These are phyloP conservation scores for Malachius bipustulatus DNA, from an alignment of 2,888 invertebrate genomes.

Conservation along the genomic window DNA sequence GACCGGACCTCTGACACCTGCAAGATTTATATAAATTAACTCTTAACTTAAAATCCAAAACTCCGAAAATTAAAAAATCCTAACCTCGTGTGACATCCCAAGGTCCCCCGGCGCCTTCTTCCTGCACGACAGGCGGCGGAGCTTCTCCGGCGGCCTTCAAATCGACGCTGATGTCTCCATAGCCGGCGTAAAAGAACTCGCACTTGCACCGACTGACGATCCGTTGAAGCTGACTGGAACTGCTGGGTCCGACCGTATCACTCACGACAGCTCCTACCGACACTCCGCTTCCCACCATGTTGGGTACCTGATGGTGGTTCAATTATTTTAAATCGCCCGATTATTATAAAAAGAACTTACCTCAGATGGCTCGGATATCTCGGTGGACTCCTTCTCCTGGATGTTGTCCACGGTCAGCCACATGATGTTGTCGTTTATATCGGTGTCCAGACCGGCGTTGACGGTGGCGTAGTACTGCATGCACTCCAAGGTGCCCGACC, in stretches of 20 bases:
- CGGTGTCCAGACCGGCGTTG: constrained; percentile 64
- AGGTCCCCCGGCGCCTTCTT: constrained; percentile 54
- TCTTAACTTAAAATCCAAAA: too few species aligned
- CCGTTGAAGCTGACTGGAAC: constrained; percentile 65
- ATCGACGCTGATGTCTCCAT: constrained; percentile 71
- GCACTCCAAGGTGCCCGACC: constrained; percentile 89
- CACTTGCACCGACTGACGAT: constrained; percentile 96
- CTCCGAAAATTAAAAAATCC: too few species aligned
- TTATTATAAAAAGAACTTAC: too few species aligned
- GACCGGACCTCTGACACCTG: constrained; percentile 74
- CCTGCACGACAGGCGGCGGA: constrained; percentile 49
- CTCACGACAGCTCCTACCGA: constrained; percentile 96
- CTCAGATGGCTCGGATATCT: constrained; percentile 70
- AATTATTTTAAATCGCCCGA: too few species aligned
- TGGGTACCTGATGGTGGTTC: too few species aligned
- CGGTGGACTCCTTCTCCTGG: constrained; percentile 67
- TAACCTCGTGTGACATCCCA: too few species aligned
- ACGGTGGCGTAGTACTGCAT: constrained; percentile 99
- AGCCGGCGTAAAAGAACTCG: constrained; percentile 94
- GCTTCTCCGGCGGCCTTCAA: constrained; percentile 54
- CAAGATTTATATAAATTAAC: too few species aligned
- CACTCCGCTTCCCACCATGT: constrained; percentile 86
- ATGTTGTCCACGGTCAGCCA: constrained; percentile 94
- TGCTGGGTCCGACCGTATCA: constrained; percentile 73
- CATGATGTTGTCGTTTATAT: constrained; percentile 91